Conservation (phyloP, 2,888 invertebrate species). For the Athalia cordata region DNA sequence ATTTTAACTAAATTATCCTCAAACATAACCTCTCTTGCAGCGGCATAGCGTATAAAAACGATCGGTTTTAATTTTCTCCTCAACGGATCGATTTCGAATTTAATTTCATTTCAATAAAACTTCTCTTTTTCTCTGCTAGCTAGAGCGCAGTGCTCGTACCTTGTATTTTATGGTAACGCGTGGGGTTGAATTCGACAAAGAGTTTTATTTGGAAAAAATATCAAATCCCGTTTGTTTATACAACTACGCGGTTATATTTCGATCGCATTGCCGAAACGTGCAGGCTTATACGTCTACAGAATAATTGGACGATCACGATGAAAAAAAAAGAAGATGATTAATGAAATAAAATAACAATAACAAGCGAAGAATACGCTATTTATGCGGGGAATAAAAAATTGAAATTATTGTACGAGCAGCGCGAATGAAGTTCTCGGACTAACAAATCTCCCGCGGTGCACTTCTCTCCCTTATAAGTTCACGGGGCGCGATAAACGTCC, state of each 20-base stretch:
- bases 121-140: background rate
- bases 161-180: background rate
- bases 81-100: background rate
- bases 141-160: background rate
- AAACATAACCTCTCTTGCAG: too few relatives aligned
- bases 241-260: too few relatives aligned
- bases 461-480: background rate
- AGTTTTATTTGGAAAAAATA: too few relatives aligned
- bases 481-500: conserved; percentile 36
- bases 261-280: too few relatives aligned
- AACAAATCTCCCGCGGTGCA: conserved; percentile 36
- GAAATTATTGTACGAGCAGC: conserved; percentile 28
- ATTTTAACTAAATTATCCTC: too few relatives aligned
- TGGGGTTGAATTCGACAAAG: background rate
- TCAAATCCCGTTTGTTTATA: too few relatives aligned
- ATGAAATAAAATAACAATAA: conserved; percentile 10
- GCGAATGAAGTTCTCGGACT: conserved; percentile 26
- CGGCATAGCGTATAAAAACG: background rate
- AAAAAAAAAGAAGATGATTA: background rate
- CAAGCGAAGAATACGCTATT: background rate
- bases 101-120: conserved; percentile 18
- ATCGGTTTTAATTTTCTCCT: background rate
- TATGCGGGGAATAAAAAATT: conserved; percentile 22
- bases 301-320: background rate
- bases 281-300: too few relatives aligned